Evolutionary conservation across 2,113 vertebrate genomes (phyloP), one percentile per base, ranked within the genome.

Genomic region (Microtus richardsoni): DNA sequence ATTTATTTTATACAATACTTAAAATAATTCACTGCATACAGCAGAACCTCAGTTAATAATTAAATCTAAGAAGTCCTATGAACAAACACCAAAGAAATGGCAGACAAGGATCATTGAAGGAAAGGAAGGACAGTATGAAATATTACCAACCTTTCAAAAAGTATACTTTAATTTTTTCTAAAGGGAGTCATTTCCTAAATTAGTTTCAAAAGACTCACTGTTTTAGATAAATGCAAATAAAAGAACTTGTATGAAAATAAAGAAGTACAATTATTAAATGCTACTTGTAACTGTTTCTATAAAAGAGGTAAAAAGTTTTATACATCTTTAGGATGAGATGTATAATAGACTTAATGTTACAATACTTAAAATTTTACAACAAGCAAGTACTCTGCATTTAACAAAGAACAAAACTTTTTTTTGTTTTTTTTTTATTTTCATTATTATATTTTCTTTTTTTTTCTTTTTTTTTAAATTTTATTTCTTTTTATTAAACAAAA

Each of bases 151-250:
- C 47, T 77, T 74, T 41, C 41, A 52, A 85, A 49, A 85, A 62
- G 6, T 39, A 73, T 36, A 4, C 44, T 92, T 91, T 47, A 71
- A 11, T 77, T 39, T 54, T 44, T 94, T n/a, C 11, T 68, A 94
- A 91, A 90, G 21, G n/a, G 28, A 93, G 24, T 73, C 6, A 88
- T 75, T 89, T 91, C 1, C 62, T 80, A 89, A 95, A 91, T 83
- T 0, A 44, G 19, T 89, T 4, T 68, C 30, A 49, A 85, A 68
- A 49, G 41, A 5, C 52, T 92, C 17, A 14, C 58, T 87, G 5
- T 52, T 41, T 82, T 93, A 89, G 91, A 12, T 58, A 79, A 89
- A 87, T 22, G 17, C 26, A 86, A 89, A 93, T 83, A 77, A 90
- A 84, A 52, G 58, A 91, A 73, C 68, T 91, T 93, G 33, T 0